Base-by-base conservation (phyloP, 2,888 invertebrate species). In the Xanthia icteritia region DNA sequence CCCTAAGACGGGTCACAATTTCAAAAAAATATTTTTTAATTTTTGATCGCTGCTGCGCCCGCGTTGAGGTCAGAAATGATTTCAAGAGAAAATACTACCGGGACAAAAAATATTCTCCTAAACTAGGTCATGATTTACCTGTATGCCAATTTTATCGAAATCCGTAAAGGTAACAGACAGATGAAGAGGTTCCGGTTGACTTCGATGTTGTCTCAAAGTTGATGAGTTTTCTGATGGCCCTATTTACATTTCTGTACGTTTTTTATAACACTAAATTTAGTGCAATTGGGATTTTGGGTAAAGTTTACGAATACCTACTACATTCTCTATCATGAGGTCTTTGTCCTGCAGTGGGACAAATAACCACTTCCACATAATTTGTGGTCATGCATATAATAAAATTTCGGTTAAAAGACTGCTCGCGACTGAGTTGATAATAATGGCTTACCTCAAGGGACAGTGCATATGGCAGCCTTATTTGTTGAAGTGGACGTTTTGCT, bases 391-490 rank as follows among this genome's bases (percentile, higher is more conserved):
- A 67, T 27, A 42, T 71, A 69, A 65, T 69, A 27, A 45, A 27
- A 66, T 82, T 56, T 36, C 20, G 4, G 11, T 36, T 23, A 4
- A 39, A 56, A 56, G 20, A 65, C 36, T 48, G 39, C 39, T 82
- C 15, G 63, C 27, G 45, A 58, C 27, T 23, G 20, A 83, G 8
- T 60, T 67, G 11, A 64, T 56, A 71, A 71, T 81, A 67, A 60
- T 36, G 42, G 42, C 1, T 5, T 56, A 9, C 60, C 75, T 64
- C 67, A 56, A 15, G 76, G 85, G 81, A 64, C 36, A 31, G 13
- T n/a, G 61, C 58, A 61, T 15, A 74, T 70, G 71, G 13, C 48
- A 65, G 56, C 15, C 58, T 56, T 64, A 67, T 75, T 71, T 71
- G 17, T 11, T 45, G 20, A 75, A 82, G 48, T 64, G 42, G 36